phyloP scores from a whole-genome alignment of 2,113 vertebrate genomes.

The Regulus satrapa region DNA sequence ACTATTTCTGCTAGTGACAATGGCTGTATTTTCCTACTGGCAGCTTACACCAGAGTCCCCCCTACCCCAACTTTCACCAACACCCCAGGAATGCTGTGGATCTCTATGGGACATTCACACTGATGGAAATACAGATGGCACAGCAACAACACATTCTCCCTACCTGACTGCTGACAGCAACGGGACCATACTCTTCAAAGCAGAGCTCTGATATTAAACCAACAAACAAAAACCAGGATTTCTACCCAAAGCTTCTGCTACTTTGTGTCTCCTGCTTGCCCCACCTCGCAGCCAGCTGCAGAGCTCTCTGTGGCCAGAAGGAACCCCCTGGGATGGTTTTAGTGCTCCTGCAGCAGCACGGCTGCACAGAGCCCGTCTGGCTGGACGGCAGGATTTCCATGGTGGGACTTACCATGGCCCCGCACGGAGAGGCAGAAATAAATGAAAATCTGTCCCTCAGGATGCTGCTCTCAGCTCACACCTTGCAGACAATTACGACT shows the following conservation, averaged over 20 bases:
- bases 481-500: neutral
- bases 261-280: neutral
- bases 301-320: neutral
- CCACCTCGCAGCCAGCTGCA: neutral
- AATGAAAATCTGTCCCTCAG: neutral
- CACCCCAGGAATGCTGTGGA: neutral
- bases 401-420: accelerated
- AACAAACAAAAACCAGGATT: neutral
- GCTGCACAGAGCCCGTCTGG: neutral
- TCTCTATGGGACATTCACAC: neutral
- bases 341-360: neutral
- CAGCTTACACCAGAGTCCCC: neutral
- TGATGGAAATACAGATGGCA: neutral
- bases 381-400: neutral
- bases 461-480: neutral
- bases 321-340: neutral
- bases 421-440: neutral
- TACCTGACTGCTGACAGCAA: neutral
- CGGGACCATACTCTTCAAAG: neutral
- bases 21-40: neutral
- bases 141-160: neutral
- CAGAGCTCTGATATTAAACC: neutral
- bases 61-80: accelerated
- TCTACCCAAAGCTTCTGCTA: neutral
- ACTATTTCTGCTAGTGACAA: neutral